Conservation (phyloP, 2,888 invertebrate species). For the Sphaerophoria rueppellii region DNA sequence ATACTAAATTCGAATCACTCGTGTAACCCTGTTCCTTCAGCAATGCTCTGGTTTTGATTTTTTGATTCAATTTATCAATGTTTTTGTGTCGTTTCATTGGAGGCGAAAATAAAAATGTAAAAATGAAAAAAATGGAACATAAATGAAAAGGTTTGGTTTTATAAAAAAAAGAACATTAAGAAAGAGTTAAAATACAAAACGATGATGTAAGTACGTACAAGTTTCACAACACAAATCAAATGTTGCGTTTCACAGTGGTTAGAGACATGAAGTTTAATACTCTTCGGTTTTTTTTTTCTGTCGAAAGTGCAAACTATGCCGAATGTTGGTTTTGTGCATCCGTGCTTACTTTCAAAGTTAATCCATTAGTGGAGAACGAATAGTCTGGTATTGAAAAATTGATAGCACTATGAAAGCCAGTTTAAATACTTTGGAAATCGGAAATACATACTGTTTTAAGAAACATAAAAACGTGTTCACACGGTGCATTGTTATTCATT, state of each 20-base stretch:
- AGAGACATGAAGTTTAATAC: conserved; percentile 1
- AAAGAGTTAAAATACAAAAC: background rate
- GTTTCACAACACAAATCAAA: conserved; percentile 5
- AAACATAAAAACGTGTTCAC: background rate
- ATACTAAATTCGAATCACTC: conserved; percentile 94
- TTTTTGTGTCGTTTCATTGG: conserved; percentile 3
- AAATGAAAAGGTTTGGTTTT: background rate
- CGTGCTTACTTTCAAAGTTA: background rate
- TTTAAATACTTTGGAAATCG: background rate
- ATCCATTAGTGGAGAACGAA: too few relatives aligned
- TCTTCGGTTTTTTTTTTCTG: background rate
- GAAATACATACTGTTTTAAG: background rate
- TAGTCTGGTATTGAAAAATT: background rate
- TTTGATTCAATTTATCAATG: conserved; percentile 41
- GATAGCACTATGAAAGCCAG: background rate
- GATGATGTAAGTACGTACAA: conserved; percentile 2
- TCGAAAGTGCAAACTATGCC: too few relatives aligned
- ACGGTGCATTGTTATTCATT: background rate
- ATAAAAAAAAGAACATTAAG: background rate
- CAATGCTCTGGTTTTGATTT: conserved; percentile 85
- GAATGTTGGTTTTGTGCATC: background rate
- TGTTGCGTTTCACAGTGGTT: conserved; percentile 31
- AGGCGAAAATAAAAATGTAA: conserved; percentile 9
- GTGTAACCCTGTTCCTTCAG: conserved; percentile 95
- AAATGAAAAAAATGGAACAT: background rate